Percentiles rank a stretch among this genome's conserved stretches.
phyloP scores from a whole-genome alignment of 2,888 invertebrate species.

The Magallana nippona region DNA sequence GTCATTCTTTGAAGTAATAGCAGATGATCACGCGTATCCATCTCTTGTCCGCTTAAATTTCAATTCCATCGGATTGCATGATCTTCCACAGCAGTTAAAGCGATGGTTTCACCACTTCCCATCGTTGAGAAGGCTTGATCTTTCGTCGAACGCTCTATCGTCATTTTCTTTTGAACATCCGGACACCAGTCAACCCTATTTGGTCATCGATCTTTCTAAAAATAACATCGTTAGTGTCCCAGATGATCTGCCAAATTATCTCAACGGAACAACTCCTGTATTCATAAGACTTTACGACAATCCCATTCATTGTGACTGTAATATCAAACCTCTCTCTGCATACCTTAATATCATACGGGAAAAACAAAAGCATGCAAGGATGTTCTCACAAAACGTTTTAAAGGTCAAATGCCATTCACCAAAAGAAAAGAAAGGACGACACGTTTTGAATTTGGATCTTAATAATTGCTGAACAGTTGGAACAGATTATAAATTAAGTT shows the following conservation, averaged over 20 bases:
- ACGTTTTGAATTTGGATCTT: too few relatives aligned
- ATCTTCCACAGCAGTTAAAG: background rate
- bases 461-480: too few relatives aligned
- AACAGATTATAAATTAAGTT: too few relatives aligned
- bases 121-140: constrained; percentile 13
- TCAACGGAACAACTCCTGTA: background rate
- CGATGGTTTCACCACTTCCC: constrained; percentile 34
- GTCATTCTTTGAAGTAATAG: constrained; percentile 20
- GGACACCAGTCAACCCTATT: background rate
- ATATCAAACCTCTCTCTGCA: background rate
- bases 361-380: too few relatives aligned
- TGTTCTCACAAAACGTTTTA: too few relatives aligned
- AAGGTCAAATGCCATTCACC: too few relatives aligned
- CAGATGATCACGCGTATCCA: constrained; percentile 25
- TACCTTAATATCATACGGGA: background rate
- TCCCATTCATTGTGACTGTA: constrained; percentile 35
- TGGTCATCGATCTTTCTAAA: constrained; percentile 15
- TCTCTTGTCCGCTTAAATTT: constrained; percentile 19
- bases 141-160: constrained; percentile 23
- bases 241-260: background rate
- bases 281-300: constrained; percentile 10
- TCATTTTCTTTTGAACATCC: too few relatives aligned
- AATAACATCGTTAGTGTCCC: constrained; percentile 30
- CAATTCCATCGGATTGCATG: background rate
- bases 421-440: too few relatives aligned